phyloP scores from a whole-genome alignment of 2,888 invertebrate genomes.

The Microplitis manilae region DNA sequence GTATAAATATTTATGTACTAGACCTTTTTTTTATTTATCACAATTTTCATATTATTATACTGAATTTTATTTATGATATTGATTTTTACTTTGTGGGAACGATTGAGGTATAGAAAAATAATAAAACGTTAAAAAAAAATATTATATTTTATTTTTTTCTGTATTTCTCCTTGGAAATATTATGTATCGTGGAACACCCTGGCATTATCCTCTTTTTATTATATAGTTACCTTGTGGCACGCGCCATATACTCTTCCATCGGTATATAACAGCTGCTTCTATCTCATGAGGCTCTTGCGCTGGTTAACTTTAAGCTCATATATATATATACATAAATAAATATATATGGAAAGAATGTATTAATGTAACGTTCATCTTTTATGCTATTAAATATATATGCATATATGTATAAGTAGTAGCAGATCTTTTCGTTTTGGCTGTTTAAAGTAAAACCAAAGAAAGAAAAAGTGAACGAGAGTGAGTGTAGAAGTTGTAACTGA shows the following conservation, averaged over 20 bases:
- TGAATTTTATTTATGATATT: not conserved
- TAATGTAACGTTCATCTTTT: not conserved
- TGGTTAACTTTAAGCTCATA: conserved; percentile 8
- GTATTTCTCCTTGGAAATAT: conserved; percentile 42
- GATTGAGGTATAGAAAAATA: not conserved
- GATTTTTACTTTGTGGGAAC: not conserved
- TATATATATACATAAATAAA: not conserved
- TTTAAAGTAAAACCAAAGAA: not conserved
- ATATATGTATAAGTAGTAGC: conserved; percentile 1
- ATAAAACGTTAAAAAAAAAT: not conserved
- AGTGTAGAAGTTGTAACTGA: not conserved
- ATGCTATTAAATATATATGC: conserved; percentile 6
- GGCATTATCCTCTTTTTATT: conserved; percentile 64
- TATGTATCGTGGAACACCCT: conserved; percentile 62
- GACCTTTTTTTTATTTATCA: not conserved
- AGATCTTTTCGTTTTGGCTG: not conserved
- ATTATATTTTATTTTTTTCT: conserved; percentile 43
- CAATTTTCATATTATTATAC: not conserved
- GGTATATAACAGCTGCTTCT: conserved; percentile 66
- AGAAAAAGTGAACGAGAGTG: not conserved
- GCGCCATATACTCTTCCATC: conserved; percentile 64
- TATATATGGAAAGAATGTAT: conserved; percentile 15
- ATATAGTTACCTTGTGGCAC: conserved; percentile 70
- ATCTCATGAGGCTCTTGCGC: conserved; percentile 45
- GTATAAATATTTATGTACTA: not conserved